Conservation (phyloP, 2,797 vertebrate species). For the Melanotaenia trifasciata region DNA sequence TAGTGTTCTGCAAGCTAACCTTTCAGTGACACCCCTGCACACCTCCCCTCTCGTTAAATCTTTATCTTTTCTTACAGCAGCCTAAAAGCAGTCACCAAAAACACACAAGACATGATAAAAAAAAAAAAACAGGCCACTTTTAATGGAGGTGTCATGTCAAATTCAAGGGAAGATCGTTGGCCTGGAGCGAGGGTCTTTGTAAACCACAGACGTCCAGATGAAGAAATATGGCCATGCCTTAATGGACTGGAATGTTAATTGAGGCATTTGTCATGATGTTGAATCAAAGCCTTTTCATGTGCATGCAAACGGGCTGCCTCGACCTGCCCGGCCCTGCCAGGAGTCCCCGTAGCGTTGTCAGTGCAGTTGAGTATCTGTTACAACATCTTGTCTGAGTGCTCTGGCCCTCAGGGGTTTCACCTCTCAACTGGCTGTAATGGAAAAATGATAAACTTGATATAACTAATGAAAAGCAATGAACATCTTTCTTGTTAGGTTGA, state of each 20-base stretch:
- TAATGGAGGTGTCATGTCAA: slow-evolving; percentile 58
- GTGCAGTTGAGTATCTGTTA: slow-evolving; percentile 50
- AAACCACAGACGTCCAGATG: slow-evolving; percentile 30
- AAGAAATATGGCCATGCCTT: slow-evolving; percentile 60
- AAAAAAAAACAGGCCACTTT: slow-evolving; percentile 41
- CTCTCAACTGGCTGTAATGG: slow-evolving; percentile 27
- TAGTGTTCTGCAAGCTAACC: slow-evolving; percentile 39
- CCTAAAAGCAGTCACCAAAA: slow-evolving; percentile 56
- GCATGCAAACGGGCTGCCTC: slow-evolving; percentile 43
- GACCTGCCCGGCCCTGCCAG: slow-evolving; percentile 57
- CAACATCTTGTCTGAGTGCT: slow-evolving; percentile 46
- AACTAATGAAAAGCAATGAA: slow-evolving; percentile 51
- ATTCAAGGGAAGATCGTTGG: slow-evolving; percentile 24
- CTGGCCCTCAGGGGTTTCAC: slow-evolving; percentile 36
- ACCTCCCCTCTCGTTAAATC: slow-evolving; percentile 40
- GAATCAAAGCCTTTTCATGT: slow-evolving; percentile 58
- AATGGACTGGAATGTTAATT: slow-evolving; percentile 77
- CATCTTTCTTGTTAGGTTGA: slow-evolving; percentile 27
- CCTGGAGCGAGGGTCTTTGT: slow-evolving; percentile 34
- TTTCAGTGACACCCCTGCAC: slow-evolving; percentile 43
- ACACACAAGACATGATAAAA: no score
- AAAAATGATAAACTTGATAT: slow-evolving; percentile 44
- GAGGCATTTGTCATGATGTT: slow-evolving; percentile 66
- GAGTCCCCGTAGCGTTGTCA: slow-evolving; percentile 44
- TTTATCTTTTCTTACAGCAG: slow-evolving; percentile 45